phyloP scores from a whole-genome alignment of 2,797 vertebrate species.

The Gallinago solitaria region DNA sequence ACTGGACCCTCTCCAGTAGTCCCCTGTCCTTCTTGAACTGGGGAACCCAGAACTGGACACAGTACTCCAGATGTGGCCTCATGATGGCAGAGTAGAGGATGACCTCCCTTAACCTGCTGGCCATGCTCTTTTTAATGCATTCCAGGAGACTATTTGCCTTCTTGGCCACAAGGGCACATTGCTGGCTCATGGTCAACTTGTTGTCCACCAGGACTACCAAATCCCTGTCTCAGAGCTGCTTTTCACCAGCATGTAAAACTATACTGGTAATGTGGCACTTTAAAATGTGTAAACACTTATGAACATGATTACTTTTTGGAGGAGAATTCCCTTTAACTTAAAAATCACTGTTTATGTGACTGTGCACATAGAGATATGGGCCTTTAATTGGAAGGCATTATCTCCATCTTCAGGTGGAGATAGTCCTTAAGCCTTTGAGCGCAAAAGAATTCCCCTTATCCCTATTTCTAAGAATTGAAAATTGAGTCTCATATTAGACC shows the following conservation, averaged over 20 bases:
- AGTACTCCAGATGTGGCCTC: background rate
- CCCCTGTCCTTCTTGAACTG: background rate
- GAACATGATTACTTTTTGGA: background rate
- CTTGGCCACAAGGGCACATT: background rate
- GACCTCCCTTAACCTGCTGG: background rate
- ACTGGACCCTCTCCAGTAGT: background rate
- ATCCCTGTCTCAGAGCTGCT: background rate
- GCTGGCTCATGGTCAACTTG: background rate
- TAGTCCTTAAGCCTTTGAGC: background rate
- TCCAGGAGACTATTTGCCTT: background rate
- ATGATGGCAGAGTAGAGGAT: background rate
- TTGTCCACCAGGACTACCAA: background rate
- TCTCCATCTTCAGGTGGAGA: background rate
- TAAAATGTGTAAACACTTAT: background rate
- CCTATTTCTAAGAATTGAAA: background rate
- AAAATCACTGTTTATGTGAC: background rate
- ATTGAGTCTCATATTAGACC: background rate
- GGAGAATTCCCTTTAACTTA: background rate
- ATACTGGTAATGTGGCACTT: background rate
- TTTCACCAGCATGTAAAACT: background rate
- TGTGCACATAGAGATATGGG: background rate
- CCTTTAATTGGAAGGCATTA: conserved; percentile 2
- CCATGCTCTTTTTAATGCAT: background rate
- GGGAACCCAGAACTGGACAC: background rate
- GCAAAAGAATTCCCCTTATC: background rate